These are phyloP conservation scores for Anarhynchus alexandrinus DNA, from an alignment of 2,113 vertebrate genomes.

Conservation along the genomic window DNA sequence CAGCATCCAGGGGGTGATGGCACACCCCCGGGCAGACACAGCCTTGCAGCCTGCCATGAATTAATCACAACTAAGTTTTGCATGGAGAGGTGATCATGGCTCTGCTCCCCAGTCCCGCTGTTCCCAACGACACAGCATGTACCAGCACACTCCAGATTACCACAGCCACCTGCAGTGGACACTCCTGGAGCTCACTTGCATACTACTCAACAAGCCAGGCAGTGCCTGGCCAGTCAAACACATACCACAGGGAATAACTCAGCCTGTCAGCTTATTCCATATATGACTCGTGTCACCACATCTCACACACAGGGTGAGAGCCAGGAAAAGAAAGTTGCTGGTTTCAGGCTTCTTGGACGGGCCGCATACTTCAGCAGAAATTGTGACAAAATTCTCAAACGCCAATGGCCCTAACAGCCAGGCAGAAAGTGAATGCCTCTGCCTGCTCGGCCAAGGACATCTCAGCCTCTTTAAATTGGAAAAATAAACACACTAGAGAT, in stretches of 20 bases:
- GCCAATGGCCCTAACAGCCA: background rate
- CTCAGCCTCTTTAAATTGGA: background rate
- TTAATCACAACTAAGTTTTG: background rate
- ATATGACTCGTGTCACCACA: background rate
- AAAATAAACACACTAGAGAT: background rate
- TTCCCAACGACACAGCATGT: background rate
- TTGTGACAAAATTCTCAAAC: background rate
- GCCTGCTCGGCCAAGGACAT: background rate
- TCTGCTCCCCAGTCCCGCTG: background rate
- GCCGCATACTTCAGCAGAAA: background rate
- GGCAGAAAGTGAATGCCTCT: background rate
- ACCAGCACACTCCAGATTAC: background rate
- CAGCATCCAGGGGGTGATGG: background rate
- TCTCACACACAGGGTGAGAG: background rate
- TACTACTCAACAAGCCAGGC: background rate
- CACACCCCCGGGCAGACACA: background rate
- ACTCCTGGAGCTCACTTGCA: background rate
- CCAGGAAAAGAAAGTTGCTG: background rate
- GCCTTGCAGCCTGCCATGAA: background rate
- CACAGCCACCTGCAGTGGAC: background rate
- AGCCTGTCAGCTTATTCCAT: background rate
- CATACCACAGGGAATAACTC: background rate
- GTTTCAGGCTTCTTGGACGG: background rate
- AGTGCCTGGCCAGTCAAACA: background rate
- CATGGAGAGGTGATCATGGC: background rate